Conservation (phyloP, 2,113 vertebrate species). For the Acinonyx jubatus region DNA sequence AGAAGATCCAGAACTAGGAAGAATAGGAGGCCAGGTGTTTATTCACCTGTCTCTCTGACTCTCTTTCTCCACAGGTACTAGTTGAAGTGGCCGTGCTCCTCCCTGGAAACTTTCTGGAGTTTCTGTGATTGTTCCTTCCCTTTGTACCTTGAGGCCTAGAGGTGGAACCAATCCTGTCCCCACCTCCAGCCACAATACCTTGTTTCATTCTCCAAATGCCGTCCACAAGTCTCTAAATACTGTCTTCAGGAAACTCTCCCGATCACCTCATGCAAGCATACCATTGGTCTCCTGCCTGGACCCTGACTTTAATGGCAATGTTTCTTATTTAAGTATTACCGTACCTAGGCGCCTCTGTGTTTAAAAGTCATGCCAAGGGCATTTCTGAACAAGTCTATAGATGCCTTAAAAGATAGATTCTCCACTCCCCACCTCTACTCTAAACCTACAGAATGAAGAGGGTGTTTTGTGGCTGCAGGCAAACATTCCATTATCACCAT, state of each 20-base stretch:
- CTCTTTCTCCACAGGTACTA: not conserved
- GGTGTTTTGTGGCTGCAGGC: not conserved
- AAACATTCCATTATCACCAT: not conserved
- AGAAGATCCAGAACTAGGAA: not conserved
- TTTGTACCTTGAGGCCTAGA: not conserved
- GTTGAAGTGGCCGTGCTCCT: accelerated
- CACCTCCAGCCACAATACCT: too few species aligned
- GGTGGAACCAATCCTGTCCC: not conserved
- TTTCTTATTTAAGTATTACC: not conserved
- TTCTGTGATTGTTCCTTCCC: not conserved
- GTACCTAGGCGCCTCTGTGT: not conserved
- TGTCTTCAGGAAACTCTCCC: not conserved
- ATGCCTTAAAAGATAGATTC: constrained; percentile 16
- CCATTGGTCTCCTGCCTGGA: not conserved
- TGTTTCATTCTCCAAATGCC: not conserved
- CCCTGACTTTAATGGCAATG: not conserved
- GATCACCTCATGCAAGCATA: not conserved
- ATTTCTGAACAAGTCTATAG: constrained; percentile 43
- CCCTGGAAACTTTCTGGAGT: not conserved
- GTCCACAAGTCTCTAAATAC: not conserved
- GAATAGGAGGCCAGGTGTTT: not conserved
- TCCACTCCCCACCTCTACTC: not conserved
- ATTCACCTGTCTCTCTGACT: too few species aligned
- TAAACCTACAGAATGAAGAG: not conserved
- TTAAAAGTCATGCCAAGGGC: constrained; percentile 26